These are phyloP conservation scores for Calidris pugnax DNA, from an alignment of 2,113 vertebrate genomes.

Conservation along the genomic window DNA sequence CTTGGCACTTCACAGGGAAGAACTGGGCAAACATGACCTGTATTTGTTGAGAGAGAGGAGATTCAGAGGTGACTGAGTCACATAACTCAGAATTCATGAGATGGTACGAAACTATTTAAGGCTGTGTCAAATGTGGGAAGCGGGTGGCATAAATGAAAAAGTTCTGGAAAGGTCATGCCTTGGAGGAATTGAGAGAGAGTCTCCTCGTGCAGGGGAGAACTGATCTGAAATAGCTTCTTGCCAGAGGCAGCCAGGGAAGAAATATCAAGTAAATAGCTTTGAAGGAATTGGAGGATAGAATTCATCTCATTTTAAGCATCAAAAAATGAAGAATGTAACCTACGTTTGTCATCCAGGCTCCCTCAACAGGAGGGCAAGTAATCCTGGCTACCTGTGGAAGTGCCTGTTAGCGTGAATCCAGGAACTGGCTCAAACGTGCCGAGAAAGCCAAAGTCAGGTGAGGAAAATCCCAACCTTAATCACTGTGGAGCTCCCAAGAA, in stretches of 20 bases:
- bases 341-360: neutral
- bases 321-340: neutral
- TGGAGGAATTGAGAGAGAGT: neutral
- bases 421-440: neutral
- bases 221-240: neutral
- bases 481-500: neutral
- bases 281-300: neutral
- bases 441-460: neutral
- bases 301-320: neutral
- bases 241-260: neutral
- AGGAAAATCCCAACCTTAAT: neutral
- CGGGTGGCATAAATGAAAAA: slow-evolving; percentile 34
- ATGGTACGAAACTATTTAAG: neutral
- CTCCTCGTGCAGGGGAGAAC: neutral
- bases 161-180: slow-evolving; percentile 20
- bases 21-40: neutral
- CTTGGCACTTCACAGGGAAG: neutral
- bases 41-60: neutral
- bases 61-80: neutral
- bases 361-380: neutral
- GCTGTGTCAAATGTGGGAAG: neutral
- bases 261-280: slow-evolving; percentile 21
- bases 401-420: neutral
- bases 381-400: neutral
- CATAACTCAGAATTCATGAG: neutral